Conservation (phyloP, 2,888 invertebrate species). For the Slavum lentiscoides region DNA sequence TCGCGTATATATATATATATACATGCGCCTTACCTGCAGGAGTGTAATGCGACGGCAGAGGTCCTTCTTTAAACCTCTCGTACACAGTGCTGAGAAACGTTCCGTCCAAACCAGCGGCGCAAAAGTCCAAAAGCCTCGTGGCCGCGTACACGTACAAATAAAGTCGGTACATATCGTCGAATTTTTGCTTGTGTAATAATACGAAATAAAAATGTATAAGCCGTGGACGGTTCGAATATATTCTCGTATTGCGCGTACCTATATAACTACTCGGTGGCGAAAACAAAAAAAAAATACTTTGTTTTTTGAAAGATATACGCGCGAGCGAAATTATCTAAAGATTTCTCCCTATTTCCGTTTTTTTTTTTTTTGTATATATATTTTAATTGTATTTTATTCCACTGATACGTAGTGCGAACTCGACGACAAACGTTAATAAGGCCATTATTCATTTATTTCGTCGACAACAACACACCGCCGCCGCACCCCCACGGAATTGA, state of each 20-base stretch:
- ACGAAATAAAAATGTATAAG: not conserved
- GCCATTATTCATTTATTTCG: conserved; percentile 40
- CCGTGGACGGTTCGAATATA: not conserved
- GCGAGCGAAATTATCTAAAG: conserved; percentile 13
- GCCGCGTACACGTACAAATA: conserved; percentile 3
- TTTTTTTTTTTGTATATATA: not conserved
- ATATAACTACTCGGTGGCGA: not conserved
- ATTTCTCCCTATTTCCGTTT: conserved; percentile 38
- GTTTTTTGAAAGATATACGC: not conserved
- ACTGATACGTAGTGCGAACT: conserved; percentile 27
- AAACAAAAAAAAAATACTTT: not conserved
- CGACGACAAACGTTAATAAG: conserved; percentile 32
- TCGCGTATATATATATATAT: no score
- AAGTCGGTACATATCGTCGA: not conserved
- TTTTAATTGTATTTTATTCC: conserved; percentile 39
- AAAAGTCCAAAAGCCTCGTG: not conserved
- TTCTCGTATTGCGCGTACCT: not conserved
- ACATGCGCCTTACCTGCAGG: conserved; percentile 30
- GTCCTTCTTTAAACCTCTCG: conserved; percentile 34
- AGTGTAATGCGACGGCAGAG: conserved; percentile 9
- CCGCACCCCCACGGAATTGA: conserved; percentile 2
- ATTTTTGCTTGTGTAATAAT: not conserved
- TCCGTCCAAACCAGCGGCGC: conserved; percentile 28
- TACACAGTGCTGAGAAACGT: not conserved
- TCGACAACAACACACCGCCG: not conserved